phyloP scores from a whole-genome alignment of 2,113 vertebrate genomes.

The Xenopus laevis region DNA sequence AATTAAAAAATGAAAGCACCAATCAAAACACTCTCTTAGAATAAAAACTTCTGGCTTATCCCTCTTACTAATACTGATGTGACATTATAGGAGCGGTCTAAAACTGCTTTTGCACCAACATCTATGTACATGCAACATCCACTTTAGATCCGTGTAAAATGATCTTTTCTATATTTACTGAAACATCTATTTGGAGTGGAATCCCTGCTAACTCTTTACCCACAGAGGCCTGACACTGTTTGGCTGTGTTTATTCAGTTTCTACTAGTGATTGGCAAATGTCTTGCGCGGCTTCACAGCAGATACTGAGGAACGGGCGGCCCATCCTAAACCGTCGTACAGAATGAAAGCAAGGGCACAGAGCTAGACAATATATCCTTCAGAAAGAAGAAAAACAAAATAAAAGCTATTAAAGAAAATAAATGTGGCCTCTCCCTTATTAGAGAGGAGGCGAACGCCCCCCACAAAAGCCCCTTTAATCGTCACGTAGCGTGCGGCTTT shows the following conservation, averaged over 20 bases:
- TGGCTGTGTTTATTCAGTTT: constrained; percentile 72
- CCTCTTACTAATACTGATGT: no score
- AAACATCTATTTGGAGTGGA: constrained; percentile 76
- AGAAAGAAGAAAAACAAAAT: not conserved
- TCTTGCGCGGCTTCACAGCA: constrained; percentile 64
- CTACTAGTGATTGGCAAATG: constrained; percentile 74
- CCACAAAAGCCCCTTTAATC: not conserved
- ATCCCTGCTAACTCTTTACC: constrained; percentile 74
- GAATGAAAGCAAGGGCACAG: constrained; percentile 42
- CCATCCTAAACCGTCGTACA: constrained; percentile 66
- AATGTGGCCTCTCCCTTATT: not conserved
- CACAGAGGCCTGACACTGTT: constrained; percentile 68
- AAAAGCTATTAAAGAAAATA: not conserved
- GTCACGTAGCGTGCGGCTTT: no score
- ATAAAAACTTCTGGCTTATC: no score
- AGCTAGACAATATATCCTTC: constrained; percentile 41
- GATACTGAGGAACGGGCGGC: constrained; percentile 65
- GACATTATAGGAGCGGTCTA: not conserved
- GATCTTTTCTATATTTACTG: constrained; percentile 74
- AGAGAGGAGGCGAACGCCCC: not conserved
- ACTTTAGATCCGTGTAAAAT: constrained; percentile 59
- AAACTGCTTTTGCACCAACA: not conserved
- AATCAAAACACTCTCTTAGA: no score
- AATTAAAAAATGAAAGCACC: no score
- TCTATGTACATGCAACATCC: not conserved